phyloP scores from a whole-genome alignment of 2,797 vertebrate species.

The Erpetoichthys calabaricus region DNA sequence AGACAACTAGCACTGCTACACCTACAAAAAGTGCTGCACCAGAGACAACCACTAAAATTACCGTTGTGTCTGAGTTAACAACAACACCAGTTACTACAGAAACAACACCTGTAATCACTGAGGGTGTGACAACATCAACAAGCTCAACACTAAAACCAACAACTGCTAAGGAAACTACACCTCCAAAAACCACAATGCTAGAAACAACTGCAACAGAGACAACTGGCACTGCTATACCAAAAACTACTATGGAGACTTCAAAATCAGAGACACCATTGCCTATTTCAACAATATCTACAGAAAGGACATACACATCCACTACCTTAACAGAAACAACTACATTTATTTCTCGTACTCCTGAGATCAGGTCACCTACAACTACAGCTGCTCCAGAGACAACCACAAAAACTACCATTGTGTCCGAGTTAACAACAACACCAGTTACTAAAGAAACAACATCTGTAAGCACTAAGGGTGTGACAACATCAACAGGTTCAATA shows the following conservation, averaged over 20 bases:
- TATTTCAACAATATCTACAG: rapidly evolving
- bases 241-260: background rate
- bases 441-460: background rate
- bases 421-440: too few species aligned
- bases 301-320: too few species aligned
- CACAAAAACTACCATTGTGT: too few species aligned
- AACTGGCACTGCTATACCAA: background rate
- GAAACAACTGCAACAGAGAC: too few species aligned
- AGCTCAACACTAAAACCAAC: background rate
- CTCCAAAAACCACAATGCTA: background rate
- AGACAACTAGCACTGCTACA: background rate
- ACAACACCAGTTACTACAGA: background rate
- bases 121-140: background rate
- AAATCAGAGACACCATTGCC: background rate
- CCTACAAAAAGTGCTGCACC: too few species aligned
- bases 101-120: background rate
- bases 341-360: too few species aligned
- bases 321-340: conserved; percentile 3
- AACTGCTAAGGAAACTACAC: too few species aligned
- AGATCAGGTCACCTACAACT: too few species aligned
- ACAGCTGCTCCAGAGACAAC: too few species aligned
- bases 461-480: background rate
- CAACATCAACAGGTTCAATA: background rate
- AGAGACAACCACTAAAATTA: too few species aligned
- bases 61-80: too few species aligned